Conservation (phyloP, 2,797 vertebrate genomes). For the Chelon labrosus region DNA sequence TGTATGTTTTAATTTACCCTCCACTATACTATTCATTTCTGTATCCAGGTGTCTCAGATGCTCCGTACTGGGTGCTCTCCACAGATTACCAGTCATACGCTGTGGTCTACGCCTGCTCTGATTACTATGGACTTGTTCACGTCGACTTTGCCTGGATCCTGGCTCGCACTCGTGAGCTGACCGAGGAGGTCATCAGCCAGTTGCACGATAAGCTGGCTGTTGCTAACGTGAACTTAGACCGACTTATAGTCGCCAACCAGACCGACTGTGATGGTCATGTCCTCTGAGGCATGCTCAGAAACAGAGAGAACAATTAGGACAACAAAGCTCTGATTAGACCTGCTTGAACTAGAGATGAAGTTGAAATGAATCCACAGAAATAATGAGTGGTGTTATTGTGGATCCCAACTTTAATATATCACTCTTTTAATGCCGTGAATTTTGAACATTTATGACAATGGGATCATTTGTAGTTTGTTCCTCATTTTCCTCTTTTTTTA, state of each 20-base stretch:
- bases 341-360: background rate
- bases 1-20: no score
- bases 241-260: slow-evolving; percentile 80
- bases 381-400: no score
- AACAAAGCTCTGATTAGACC: background rate
- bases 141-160: slow-evolving; percentile 86
- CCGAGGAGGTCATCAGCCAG: slow-evolving; percentile 66
- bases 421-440: no score
- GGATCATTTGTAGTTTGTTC: no score
- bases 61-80: slow-evolving; percentile 86
- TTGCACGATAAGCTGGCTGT: slow-evolving; percentile 77
- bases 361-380: no score
- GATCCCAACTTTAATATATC: no score
- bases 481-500: no score
- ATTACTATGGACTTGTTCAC: slow-evolving; percentile 80
- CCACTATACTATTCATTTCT: background rate
- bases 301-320: background rate
- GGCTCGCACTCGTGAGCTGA: slow-evolving; percentile 78
- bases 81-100: slow-evolving; percentile 87
- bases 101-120: slow-evolving; percentile 87
- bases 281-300: background rate
- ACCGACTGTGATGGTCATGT: slow-evolving; percentile 68
- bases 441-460: no score
- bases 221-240: slow-evolving; percentile 66
- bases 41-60: slow-evolving; percentile 75